A percentile compares a stretch with the other conserved stretches of the same genome.
Conservation (phyloP, 2,797 vertebrate genomes). For the Aselliscus stoliczkanus region DNA sequence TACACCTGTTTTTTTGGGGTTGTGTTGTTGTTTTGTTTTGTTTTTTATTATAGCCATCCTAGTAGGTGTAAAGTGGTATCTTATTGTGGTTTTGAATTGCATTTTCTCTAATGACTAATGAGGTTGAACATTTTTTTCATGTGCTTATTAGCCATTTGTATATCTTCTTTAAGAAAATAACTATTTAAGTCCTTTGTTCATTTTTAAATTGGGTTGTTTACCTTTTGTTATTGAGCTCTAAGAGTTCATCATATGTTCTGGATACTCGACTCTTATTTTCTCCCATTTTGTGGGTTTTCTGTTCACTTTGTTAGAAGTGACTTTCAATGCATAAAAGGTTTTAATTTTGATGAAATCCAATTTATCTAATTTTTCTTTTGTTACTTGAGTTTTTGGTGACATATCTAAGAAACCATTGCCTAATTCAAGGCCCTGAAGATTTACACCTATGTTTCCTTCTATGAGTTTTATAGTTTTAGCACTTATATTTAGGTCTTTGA, state of each 20-base stretch:
- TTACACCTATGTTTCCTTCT: neutral
- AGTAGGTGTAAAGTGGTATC: neutral
- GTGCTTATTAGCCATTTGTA: neutral
- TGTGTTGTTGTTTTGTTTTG: neutral
- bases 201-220: slow-evolving; percentile 13
- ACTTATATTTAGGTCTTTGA: neutral
- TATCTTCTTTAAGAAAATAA: slow-evolving; percentile 19
- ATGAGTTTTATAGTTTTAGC: neutral
- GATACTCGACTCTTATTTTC: neutral
- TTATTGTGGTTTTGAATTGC: slow-evolving; percentile 26
- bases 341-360: neutral
- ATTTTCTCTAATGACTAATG: slow-evolving; percentile 27
- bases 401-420: slow-evolving; percentile 16
- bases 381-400: neutral
- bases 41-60: neutral
- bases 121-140: neutral
- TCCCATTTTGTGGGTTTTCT: neutral
- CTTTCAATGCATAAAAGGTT: neutral
- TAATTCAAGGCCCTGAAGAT: neutral
- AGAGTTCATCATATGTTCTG: neutral
- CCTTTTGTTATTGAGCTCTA: slow-evolving; percentile 28
- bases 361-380: neutral
- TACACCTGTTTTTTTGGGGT: neutral
- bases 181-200: neutral
- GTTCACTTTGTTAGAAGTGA: neutral